phyloP scores from a whole-genome alignment of 2,888 invertebrate genomes.

The Ectemnius lituratus region DNA sequence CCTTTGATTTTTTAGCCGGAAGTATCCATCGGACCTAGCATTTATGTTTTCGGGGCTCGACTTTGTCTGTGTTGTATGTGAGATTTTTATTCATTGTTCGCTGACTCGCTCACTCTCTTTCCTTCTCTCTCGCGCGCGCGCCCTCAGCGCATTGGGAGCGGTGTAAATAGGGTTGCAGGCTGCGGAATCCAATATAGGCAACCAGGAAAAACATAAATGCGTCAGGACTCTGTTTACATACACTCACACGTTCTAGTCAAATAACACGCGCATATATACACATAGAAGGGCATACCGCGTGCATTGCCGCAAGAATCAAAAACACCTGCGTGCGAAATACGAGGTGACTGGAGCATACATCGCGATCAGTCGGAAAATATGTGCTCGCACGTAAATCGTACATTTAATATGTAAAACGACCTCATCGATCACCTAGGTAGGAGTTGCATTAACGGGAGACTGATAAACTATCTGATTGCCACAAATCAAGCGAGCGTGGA shows the following conservation, averaged over 20 bases:
- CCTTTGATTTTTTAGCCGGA: background rate
- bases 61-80: background rate
- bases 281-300: background rate
- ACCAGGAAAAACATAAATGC: constrained; percentile 29
- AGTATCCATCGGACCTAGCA: background rate
- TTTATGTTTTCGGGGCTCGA: constrained; percentile 7
- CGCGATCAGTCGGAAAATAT: constrained; percentile 45
- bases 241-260: too few species aligned
- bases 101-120: background rate
- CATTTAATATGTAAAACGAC: constrained; percentile 51
- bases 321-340: constrained; percentile 56
- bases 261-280: background rate
- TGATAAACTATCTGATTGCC: constrained; percentile 40
- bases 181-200: constrained; percentile 44
- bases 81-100: constrained; percentile 28
- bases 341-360: constrained; percentile 43
- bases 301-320: constrained; percentile 50
- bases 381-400: constrained; percentile 43
- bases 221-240: background rate
- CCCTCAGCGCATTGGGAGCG: background rate
- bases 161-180: constrained; percentile 27
- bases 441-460: constrained; percentile 23
- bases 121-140: too few species aligned
- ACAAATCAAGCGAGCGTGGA: constrained; percentile 21
- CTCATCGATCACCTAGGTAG: constrained; percentile 44